Base-by-base conservation (phyloP, 2,113 vertebrate species). In the Parus major region DNA sequence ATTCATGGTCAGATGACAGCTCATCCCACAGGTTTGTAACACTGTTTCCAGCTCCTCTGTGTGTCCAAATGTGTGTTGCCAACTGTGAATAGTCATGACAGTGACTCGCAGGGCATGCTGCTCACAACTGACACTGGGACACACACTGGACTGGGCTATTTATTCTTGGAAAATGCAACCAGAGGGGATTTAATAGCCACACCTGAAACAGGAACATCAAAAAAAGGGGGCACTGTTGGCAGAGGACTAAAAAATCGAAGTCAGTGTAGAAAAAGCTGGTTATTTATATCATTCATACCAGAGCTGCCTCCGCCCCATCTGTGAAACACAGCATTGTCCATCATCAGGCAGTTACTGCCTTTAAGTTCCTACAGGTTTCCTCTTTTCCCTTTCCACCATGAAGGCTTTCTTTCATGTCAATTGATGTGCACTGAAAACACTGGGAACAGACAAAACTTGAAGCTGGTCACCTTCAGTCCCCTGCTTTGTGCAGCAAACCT, bases 61-160 rank as follows among this genome's bases (percentile, higher is more conserved):
- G 82, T 9, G 44, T 35, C 53, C 76, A 86, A 53, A 31, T 31
- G 55, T 23, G 31, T 60, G n/a, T 3, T 84, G 49, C 53, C 53
- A 64, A 2, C 22, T 31, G 10, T 39, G 41, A 92, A 55, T 0
- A 46, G 53, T 57, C 49, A 56, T 3, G 20, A 47, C 41, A 64
- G n/a, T 23, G 56, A 75, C 56, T 59, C 0, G 0, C 42, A 79
- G 79, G 23, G 60, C 1, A 1, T 35, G 42, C 11, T 52, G 41
- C 36, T 64, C 57, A 56, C 44, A 85, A 28, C 49, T 72, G 81
- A 44, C 60, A 71, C 24, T 44, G 49, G 60, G 25, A 65, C 49
- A 29, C 49, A 29, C 60, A 24, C 7, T 47, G 57, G 71, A 14
- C 10, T 68, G 25, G 61, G 24, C 24, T 71, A 47, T 15, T 84